Base-by-base conservation (phyloP, 1,140 invertebrate genomes). In the Tetragnatha versicolor region DNA sequence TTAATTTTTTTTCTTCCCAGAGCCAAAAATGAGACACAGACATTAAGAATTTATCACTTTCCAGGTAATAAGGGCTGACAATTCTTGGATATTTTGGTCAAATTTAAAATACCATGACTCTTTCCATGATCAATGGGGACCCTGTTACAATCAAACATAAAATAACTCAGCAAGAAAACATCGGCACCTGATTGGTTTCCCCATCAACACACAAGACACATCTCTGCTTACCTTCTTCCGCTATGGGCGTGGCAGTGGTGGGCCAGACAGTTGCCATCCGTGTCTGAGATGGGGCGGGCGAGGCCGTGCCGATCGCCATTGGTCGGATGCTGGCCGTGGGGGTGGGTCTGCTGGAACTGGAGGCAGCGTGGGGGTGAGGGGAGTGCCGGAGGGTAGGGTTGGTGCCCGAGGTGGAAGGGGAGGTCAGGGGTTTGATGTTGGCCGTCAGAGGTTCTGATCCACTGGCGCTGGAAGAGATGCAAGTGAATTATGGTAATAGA, bases 301-400 rank as follows among this genome's bases (percentile, higher is more conserved):
- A 79, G 7, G 82, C 81, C 87, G 91, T 78, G 88, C 91, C 77
- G 88, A 90, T 68, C 91, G 94, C 84, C 91, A 97, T 96, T 0
- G 96, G 96, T 17, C 94, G 88, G 81, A 98, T 97, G 81, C 94
- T 96, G 9, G 95, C 95, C 68, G 95, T 89, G 4, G 93, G 93
- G 1, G 93, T 93, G 83, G 93, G 92, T 5, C 84, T 66, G 22
- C 81, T 76, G 33, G 70, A 51, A n/a, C 83, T 84, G 72, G 85
- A 85, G 29, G 84, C 29, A 80, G 82, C 12, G 79, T 66, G 39
- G 80, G 84, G 81, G 84, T 85, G 68, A 84, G 84, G 63, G 83
- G 85, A 73, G 85, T 87, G 79, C 82, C 80, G 82, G 66, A 82
- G 84, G 47, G 60, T 78, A n/a, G 66, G 53, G 61, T 81, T 42